Conservation (phyloP, 2,113 vertebrate genomes). For the Tympanuchus pallidicinctus region DNA sequence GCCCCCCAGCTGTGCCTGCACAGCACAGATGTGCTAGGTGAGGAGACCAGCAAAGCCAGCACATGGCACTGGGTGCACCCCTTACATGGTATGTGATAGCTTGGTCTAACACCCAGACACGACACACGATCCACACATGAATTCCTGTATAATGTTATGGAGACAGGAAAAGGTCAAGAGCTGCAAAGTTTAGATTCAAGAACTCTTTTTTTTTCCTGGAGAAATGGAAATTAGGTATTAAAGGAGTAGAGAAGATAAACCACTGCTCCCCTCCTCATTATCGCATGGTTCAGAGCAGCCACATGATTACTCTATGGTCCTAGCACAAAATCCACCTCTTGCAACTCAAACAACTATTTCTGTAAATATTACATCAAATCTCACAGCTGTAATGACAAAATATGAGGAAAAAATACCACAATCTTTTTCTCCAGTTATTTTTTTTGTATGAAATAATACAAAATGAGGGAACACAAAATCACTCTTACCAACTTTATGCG, state of each 20-base stretch:
- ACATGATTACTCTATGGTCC: accelerated
- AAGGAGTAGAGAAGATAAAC: not conserved
- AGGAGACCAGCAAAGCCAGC: not conserved
- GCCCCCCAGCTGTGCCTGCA: not conserved
- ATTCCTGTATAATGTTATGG: not conserved
- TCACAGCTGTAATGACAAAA: not conserved
- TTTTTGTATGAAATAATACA: not conserved
- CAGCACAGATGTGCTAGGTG: not conserved
- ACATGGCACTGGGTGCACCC: accelerated
- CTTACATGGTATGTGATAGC: accelerated
- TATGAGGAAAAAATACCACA: not conserved
- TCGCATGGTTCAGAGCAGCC: not conserved
- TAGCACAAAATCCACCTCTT: not conserved
- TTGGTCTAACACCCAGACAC: not conserved
- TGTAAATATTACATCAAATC: not conserved
- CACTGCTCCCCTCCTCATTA: not conserved
- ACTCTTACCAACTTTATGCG: not conserved
- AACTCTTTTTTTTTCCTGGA: not conserved
- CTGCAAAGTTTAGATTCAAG: not conserved
- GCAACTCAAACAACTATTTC: not conserved
- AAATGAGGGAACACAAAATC: not conserved
- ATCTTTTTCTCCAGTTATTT: not conserved
- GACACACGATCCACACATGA: accelerated
- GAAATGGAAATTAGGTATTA: not conserved
- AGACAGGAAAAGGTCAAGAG: not conserved